Conservation (phyloP, 1,140 invertebrate species). For the Leptinotarsa undecemlineata region DNA sequence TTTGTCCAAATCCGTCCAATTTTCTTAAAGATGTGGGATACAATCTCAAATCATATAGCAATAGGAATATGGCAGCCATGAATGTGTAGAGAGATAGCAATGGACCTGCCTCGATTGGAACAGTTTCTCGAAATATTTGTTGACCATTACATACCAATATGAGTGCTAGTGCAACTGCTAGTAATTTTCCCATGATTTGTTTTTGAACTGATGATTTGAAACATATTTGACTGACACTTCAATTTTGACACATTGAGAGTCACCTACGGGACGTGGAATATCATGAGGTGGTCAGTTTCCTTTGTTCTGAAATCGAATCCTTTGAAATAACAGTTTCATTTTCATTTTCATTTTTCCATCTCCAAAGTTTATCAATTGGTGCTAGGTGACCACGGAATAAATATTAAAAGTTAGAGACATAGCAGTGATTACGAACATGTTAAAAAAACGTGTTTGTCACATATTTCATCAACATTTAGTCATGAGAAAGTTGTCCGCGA, state of each 20-base stretch:
- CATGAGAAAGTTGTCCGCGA: too few relatives aligned
- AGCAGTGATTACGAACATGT: too few relatives aligned
- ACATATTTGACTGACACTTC: background rate
- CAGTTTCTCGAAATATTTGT: slow-evolving; percentile 43
- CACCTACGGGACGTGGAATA: too few relatives aligned
- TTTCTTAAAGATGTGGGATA: slow-evolving; percentile 43
- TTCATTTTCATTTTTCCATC: too few relatives aligned
- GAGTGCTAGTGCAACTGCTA: slow-evolving; percentile 36
- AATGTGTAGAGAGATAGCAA: slow-evolving; percentile 46
- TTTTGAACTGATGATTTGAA: background rate
- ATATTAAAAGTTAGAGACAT: too few relatives aligned
- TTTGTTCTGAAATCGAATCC: too few relatives aligned
- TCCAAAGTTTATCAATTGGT: too few relatives aligned
- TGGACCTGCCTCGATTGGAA: slow-evolving; percentile 41
- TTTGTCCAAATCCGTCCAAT: slow-evolving; percentile 33
- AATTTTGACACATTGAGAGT: background rate
- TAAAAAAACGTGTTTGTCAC: too few relatives aligned
- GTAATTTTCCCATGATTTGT: slow-evolving; percentile 10
- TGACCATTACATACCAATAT: slow-evolving; percentile 38
- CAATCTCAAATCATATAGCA: slow-evolving; percentile 44
- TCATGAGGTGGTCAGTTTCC: too few relatives aligned
- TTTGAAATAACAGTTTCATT: too few relatives aligned
- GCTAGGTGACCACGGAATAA: too few relatives aligned
- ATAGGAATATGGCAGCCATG: slow-evolving; percentile 40
- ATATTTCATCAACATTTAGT: too few relatives aligned